These are phyloP conservation scores for Melanotaenia maccullochi DNA, from an alignment of 2,797 vertebrate genomes.

Conservation along the genomic window DNA sequence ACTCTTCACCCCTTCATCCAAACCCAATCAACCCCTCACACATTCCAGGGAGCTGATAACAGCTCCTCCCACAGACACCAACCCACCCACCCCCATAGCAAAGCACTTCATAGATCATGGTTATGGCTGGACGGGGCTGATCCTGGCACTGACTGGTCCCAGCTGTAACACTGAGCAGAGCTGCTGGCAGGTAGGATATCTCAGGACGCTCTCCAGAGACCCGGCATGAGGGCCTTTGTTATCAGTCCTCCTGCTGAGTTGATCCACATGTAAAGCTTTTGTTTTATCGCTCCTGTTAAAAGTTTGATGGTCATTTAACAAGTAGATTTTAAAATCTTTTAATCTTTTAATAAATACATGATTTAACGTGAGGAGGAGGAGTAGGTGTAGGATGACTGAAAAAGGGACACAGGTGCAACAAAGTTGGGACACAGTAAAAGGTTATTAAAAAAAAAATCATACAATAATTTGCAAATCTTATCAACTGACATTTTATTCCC, in stretches of 20 bases:
- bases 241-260: not conserved
- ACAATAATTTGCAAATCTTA: too few relatives aligned
- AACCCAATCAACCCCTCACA: conserved; percentile 57
- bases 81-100: conserved; percentile 10
- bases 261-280: not conserved
- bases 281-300: not conserved
- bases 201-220: conserved; percentile 42
- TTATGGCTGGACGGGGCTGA: conserved; percentile 52
- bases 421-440: too few relatives aligned
- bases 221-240: not conserved
- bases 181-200: conserved; percentile 38
- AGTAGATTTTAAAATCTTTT: not conserved
- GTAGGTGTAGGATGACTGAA: too few relatives aligned
- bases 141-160: conserved; percentile 70
- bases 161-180: conserved; percentile 67
- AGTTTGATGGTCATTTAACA: not conserved
- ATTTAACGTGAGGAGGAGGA: not conserved
- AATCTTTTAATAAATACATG: not conserved
- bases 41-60: conserved; percentile 78
- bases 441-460: too few relatives aligned
- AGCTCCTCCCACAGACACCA: conserved; percentile 41
- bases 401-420: too few relatives aligned
- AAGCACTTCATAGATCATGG: conserved; percentile 69
- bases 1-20: conserved; percentile 48
- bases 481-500: too few relatives aligned